These are phyloP conservation scores for Mythimna loreyi DNA, from an alignment of 2,888 invertebrate species.

Conservation along the genomic window DNA sequence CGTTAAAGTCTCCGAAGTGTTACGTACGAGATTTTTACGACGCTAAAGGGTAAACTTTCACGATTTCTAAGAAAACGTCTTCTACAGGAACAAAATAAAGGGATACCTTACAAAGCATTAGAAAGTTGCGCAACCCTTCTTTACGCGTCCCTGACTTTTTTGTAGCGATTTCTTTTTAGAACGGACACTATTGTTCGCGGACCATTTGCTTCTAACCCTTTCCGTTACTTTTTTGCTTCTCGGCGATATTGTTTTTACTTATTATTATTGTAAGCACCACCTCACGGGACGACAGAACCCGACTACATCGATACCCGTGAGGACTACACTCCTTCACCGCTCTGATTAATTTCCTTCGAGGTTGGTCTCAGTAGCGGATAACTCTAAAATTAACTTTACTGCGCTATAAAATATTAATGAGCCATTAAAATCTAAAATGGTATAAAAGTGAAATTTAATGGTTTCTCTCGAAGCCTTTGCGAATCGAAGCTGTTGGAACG, in stretches of 20 bases:
- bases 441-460: slow-evolving; percentile 90
- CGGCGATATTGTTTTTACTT: slow-evolving; percentile 78
- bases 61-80: slow-evolving; percentile 82
- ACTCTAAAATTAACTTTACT: slow-evolving; percentile 89
- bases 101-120: slow-evolving; percentile 88
- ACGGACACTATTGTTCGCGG: slow-evolving; percentile 83
- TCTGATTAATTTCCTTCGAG: slow-evolving; percentile 81
- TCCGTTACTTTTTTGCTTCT: slow-evolving; percentile 83
- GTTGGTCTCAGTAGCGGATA: slow-evolving; percentile 86
- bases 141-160: slow-evolving; percentile 83
- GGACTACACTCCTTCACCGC: slow-evolving; percentile 62
- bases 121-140: slow-evolving; percentile 90
- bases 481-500: slow-evolving; percentile 77
- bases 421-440: slow-evolving; percentile 89
- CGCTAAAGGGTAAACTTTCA: slow-evolving; percentile 84
- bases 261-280: slow-evolving; percentile 73
- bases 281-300: slow-evolving; percentile 56
- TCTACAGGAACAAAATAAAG: slow-evolving; percentile 74
- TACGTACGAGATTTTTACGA: slow-evolving; percentile 69
- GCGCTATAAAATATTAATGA: slow-evolving; percentile 89
- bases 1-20: slow-evolving; percentile 70
- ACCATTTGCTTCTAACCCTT: slow-evolving; percentile 87
- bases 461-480: slow-evolving; percentile 81
- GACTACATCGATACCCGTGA: slow-evolving; percentile 46
- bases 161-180: slow-evolving; percentile 82